phyloP scores from a whole-genome alignment of 2,113 vertebrate genomes.

The Proteles cristata region DNA sequence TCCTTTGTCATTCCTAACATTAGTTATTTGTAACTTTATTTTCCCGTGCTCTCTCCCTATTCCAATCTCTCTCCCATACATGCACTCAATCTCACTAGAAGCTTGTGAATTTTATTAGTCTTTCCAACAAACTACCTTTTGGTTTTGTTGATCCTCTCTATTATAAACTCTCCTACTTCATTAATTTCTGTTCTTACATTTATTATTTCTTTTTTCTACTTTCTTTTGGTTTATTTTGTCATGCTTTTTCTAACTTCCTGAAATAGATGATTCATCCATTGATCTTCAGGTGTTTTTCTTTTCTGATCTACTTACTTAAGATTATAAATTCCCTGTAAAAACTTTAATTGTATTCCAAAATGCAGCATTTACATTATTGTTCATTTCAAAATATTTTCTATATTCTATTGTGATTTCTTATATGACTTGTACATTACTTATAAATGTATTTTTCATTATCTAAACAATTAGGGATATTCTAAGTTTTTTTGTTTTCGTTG shows the following conservation, averaged over 20 bases:
- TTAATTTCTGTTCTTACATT: neutral
- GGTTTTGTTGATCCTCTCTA: neutral
- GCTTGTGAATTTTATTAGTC: neutral
- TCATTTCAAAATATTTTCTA: neutral
- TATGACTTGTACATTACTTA: neutral
- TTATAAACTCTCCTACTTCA: neutral
- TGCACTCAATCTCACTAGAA: neutral
- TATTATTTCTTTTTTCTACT: neutral
- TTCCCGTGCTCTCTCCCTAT: neutral
- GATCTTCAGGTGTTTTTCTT: neutral
- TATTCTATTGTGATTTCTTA: neutral
- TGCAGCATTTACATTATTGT: neutral
- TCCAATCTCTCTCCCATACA: neutral
- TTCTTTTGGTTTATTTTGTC: neutral
- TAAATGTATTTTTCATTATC: neutral
- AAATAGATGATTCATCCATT: neutral
- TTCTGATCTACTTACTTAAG: constrained; percentile 10
- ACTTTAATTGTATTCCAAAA: neutral
- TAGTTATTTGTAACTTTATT: neutral
- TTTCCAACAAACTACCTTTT: neutral
- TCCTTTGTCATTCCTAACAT: neutral
- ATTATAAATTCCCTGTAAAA: neutral
- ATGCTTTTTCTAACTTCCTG: neutral
- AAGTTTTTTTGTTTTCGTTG: neutral
- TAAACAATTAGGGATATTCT: neutral